A percentile compares a stretch with the other conserved stretches of the same genome.
Conservation (phyloP, 2,888 invertebrate genomes). For the Caenorhabditis parvicauda region DNA sequence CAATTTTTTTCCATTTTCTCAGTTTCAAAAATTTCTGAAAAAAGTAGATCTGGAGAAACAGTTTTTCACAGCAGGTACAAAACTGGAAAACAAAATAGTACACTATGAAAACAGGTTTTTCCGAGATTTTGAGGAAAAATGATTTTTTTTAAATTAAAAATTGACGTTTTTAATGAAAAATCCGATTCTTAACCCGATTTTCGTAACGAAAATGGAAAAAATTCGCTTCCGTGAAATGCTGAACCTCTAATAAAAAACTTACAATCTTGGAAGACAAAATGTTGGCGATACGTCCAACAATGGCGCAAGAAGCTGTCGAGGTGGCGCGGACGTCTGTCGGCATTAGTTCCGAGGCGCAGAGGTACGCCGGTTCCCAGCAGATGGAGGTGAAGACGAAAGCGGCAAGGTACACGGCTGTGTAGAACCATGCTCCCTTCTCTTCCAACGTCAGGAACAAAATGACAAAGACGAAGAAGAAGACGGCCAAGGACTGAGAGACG, state of each 20-base stretch:
- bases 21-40: not conserved
- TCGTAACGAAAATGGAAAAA: not conserved
- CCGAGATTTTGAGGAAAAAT: too few species aligned
- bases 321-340: constrained; percentile 44
- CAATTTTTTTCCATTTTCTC: too few species aligned
- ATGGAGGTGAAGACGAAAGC: constrained; percentile 43
- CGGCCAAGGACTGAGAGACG: constrained; percentile 27
- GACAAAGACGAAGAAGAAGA: constrained; percentile 36
- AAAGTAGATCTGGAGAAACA: not conserved
- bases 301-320: constrained; percentile 40
- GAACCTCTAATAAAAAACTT: constrained; percentile 1
- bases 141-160: too few species aligned
- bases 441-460: constrained; percentile 29
- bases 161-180: too few species aligned
- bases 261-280: constrained; percentile 41
- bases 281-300: constrained; percentile 38
- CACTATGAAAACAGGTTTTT: not conserved
- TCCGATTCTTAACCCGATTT: too few species aligned
- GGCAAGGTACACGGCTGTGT: constrained; percentile 34
- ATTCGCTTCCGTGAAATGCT: not conserved
- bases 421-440: constrained; percentile 39
- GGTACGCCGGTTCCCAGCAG: constrained; percentile 41
- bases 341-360: constrained; percentile 40
- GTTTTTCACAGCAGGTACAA: not conserved
- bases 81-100: not conserved